A percentile compares a stretch with the other conserved stretches of the same genome.
Conservation (phyloP, 1,140 invertebrate species). For the Anadara kagoshimensis region DNA sequence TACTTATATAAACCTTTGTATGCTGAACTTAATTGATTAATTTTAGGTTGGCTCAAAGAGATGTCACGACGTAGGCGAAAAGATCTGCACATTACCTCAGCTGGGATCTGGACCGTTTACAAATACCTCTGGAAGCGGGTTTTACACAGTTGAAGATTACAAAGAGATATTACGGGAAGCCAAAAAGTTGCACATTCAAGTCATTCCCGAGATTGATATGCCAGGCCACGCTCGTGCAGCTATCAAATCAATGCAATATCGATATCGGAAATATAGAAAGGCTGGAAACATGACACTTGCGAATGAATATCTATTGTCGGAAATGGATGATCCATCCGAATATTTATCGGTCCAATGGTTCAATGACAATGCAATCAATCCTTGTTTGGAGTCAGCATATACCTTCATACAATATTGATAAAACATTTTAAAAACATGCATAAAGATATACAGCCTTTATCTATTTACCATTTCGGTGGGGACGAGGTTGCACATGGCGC, state of each 20-base stretch:
- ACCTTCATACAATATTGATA: constrained; percentile 57
- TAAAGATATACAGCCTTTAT: constrained; percentile 54
- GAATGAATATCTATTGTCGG: constrained; percentile 53
- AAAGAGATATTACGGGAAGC: constrained; percentile 55
- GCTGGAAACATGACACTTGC: constrained; percentile 40
- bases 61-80: constrained; percentile 38
- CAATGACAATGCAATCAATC: constrained; percentile 68
- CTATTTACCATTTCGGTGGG: constrained; percentile 65
- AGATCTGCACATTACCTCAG: constrained; percentile 31
- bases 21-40: background rate
- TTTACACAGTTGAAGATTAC: constrained; percentile 55
- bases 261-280: constrained; percentile 40
- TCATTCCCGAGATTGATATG: constrained; percentile 63
- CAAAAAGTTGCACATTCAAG: constrained; percentile 42
- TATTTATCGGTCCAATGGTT: constrained; percentile 67
- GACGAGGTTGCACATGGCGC: constrained; percentile 62
- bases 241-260: constrained; percentile 53
- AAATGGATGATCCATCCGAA: constrained; percentile 57
- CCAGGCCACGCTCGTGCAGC: constrained; percentile 58
- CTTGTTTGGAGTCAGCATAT: constrained; percentile 65
- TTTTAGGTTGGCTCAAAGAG: constrained; percentile 50
- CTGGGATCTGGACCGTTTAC: constrained; percentile 51
- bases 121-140: constrained; percentile 36
- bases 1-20: too few relatives aligned
- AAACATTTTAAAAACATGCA: constrained; percentile 46